Percentiles rank a stretch among this genome's conserved stretches.
Conservation (phyloP, 2,797 vertebrate genomes). For the Lagorchestes hirsutus region DNA sequence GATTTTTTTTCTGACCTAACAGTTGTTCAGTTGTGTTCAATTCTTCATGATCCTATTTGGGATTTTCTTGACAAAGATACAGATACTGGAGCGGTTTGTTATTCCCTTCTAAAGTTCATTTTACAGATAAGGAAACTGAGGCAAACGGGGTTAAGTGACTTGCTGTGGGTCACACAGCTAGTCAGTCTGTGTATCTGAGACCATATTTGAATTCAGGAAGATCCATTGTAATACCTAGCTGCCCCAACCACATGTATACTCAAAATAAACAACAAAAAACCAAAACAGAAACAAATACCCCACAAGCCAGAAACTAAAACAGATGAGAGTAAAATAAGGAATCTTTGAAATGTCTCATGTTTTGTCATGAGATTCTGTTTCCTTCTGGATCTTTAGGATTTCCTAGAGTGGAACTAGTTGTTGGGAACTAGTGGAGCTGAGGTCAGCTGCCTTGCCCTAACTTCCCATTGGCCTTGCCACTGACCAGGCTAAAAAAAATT, state of each 20-base stretch:
- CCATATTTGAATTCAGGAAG: neutral
- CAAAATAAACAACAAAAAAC: neutral
- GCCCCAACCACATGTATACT: neutral
- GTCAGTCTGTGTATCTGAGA: neutral
- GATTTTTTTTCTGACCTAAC: neutral
- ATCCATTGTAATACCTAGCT: neutral
- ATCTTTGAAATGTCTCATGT: slow-evolving; percentile 63
- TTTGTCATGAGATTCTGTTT: slow-evolving; percentile 78
- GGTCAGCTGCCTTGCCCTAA: neutral
- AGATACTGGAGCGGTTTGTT: neutral
- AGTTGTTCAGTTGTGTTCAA: neutral
- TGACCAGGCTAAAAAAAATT: neutral
- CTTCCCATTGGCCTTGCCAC: accelerated
- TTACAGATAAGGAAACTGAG: neutral
- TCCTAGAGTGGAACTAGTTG: slow-evolving; percentile 38
- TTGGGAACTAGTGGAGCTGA: slow-evolving; percentile 29
- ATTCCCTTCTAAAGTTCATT: neutral
- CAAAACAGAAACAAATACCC: neutral
- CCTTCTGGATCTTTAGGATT: slow-evolving; percentile 32
- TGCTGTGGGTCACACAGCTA: neutral
- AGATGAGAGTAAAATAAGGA: slow-evolving; percentile 67
- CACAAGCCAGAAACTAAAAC: slow-evolving; percentile 48
- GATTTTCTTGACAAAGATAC: neutral
- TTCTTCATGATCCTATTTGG: neutral
- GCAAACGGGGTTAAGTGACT: neutral